Conservation (phyloP, 2,113 vertebrate genomes). For the Colinus virginianus region DNA sequence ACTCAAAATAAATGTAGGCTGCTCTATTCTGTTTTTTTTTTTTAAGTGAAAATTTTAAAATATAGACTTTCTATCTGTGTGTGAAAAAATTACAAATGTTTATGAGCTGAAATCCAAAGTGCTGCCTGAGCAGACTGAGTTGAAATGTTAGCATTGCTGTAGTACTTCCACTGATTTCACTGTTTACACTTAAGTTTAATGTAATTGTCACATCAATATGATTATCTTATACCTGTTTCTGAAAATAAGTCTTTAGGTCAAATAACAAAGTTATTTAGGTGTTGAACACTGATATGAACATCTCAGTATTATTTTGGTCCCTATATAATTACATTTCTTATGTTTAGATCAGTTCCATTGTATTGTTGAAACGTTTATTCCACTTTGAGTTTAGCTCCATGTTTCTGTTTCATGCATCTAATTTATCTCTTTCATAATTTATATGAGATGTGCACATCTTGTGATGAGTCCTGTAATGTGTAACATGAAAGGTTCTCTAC, state of each 20-base stretch:
- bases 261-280: neutral
- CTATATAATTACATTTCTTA: neutral
- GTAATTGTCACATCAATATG: neutral
- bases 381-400: neutral
- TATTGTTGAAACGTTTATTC: neutral
- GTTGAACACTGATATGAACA: neutral
- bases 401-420: neutral
- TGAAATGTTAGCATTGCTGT: neutral
- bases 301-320: neutral
- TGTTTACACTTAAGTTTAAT: neutral
- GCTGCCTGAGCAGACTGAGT: neutral
- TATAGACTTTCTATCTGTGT: neutral
- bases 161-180: neutral
- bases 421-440: conserved; percentile 28
- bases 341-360: neutral
- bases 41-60: neutral
- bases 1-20: neutral
- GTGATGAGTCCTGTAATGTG: conserved; percentile 19
- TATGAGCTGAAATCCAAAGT: neutral
- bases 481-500: conserved; percentile 31
- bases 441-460: neutral
- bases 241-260: neutral
- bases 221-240: neutral
- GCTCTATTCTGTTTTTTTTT: neutral
- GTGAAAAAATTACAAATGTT: neutral